phyloP scores from a whole-genome alignment of 2,888 invertebrate species.

The Meganola albula region DNA sequence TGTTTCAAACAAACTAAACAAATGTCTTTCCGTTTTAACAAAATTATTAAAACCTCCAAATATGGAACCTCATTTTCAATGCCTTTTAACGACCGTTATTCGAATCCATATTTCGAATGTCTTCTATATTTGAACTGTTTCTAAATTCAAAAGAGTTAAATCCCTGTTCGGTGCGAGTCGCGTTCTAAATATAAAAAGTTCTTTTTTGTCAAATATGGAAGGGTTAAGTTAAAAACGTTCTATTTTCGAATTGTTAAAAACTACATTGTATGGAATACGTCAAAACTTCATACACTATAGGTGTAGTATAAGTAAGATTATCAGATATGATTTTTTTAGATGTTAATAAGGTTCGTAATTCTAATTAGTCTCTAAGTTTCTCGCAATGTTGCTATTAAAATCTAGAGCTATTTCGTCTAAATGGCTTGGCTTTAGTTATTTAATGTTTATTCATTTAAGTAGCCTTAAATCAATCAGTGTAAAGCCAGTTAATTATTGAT shows the following conservation, averaged over 20 bases:
- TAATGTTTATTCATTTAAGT: too few relatives aligned
- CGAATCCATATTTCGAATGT: constrained; percentile 53
- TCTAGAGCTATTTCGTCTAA: too few relatives aligned
- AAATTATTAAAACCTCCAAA: constrained; percentile 27
- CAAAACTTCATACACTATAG: constrained; percentile 64
- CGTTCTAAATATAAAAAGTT: constrained; percentile 73
- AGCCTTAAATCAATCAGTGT: too few relatives aligned
- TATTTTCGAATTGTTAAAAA: constrained; percentile 77
- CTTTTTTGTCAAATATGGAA: constrained; percentile 77
- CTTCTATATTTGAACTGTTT: constrained; percentile 64
- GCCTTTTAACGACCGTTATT: constrained; percentile 42
- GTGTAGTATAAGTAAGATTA: constrained; percentile 38
- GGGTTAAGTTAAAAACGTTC: constrained; percentile 77
- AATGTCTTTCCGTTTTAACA: too few relatives aligned
- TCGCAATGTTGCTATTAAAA: too few relatives aligned
- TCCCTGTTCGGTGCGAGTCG: constrained; percentile 67
- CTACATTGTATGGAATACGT: constrained; percentile 77
- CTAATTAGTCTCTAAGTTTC: too few relatives aligned
- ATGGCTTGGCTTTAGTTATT: too few relatives aligned
- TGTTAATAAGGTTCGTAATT: too few relatives aligned
- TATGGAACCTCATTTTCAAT: constrained; percentile 25
- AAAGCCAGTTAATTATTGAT: too few relatives aligned
- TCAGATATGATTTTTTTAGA: constrained; percentile 12
- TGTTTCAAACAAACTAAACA: too few relatives aligned
- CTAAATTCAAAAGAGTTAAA: constrained; percentile 70